phyloP scores from a whole-genome alignment of 2,888 invertebrate species.

The Lordiphosa andalusiaca region DNA sequence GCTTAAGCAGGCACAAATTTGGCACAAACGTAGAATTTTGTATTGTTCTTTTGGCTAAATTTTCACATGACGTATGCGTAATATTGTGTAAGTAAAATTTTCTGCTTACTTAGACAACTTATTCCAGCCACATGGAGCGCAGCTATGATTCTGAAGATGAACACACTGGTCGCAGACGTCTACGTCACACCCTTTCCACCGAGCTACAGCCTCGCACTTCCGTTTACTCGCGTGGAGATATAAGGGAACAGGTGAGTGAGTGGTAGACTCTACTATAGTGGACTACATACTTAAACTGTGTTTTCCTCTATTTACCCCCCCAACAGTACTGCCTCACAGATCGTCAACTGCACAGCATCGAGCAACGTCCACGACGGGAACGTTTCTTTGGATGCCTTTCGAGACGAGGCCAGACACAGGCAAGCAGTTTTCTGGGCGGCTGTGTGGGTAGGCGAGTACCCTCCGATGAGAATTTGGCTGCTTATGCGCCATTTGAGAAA shows the following conservation, averaged over 20 bases:
- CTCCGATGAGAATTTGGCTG: conserved; percentile 92
- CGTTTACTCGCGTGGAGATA: conserved; percentile 90
- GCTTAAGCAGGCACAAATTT: too few species aligned
- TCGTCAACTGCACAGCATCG: conserved; percentile 90
- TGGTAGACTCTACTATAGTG: neutral
- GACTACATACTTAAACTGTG: neutral
- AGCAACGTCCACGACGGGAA: conserved; percentile 83
- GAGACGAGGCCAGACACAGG: conserved; percentile 77
- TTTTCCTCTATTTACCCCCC: neutral
- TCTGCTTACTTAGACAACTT: conserved; percentile 49
- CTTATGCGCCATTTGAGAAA: conserved; percentile 90
- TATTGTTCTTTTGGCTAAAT: neutral
- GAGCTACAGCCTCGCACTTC: conserved; percentile 79
- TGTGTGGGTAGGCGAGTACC: conserved; percentile 92
- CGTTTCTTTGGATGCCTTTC: conserved; percentile 93
- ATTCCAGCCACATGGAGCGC: conserved; percentile 80
- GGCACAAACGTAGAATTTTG: too few species aligned
- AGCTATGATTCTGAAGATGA: conserved; percentile 91
- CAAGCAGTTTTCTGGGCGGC: conserved; percentile 88
- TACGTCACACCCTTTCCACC: conserved; percentile 82
- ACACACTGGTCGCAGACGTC: conserved; percentile 86
- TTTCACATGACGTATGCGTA: neutral
- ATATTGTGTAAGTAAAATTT: conserved; percentile 22
- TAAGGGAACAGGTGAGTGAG: conserved; percentile 87
- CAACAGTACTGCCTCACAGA: conserved; percentile 91